Evolutionary conservation across 2,113 vertebrate genomes (phyloP), one percentile per base, ranked within the genome.

Genomic region (Ophthalmolycus amberensis): DNA sequence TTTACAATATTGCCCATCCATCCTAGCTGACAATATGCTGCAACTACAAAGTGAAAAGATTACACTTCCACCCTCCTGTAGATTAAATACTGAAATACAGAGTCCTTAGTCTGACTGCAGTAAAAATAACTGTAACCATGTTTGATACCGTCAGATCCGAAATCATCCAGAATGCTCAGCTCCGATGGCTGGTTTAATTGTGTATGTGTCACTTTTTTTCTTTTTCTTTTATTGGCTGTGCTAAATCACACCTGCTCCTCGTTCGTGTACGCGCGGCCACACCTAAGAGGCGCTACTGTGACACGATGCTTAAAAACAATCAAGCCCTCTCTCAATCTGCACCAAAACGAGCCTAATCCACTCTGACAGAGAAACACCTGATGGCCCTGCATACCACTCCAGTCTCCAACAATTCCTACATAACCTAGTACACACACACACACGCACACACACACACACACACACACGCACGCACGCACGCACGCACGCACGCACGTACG

Each of bases 171-270:
- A 85, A 80, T 67, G 80, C 77, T 52, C 56, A 34, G 79, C 44
- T 76, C 83, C 77, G 64, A 46, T 60, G 48, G 84, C 93, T 84
- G 64, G 69, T 87, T 81, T 83, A 85, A 90, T 87, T 86, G 83
- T 80, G 68, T 85, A 79, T 69, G 83, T 86, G 81, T 87, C 82
- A 85, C 75, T 75, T 78, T 88, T 86, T 92, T 89, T 14, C 6
- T 95, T 94, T 94, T 94, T 93, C 95, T 94, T 95, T 96, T 96
- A 96, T 94, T 95, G 96, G 96, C 96, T 96, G 96, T 94, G 96
- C 96, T 96, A 97, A 97, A 96, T 97, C 96, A 96, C 96, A 96
- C 92, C 93, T 96, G 96, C 96, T 97, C 96, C 97, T 97, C 96
- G 95, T 96, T 96, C 95, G 94, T 96, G 96, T 96, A 95, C 95